Evolutionary conservation across 2,888 invertebrate genomes (phyloP).

Genomic region (Andricus curvator): DNA sequence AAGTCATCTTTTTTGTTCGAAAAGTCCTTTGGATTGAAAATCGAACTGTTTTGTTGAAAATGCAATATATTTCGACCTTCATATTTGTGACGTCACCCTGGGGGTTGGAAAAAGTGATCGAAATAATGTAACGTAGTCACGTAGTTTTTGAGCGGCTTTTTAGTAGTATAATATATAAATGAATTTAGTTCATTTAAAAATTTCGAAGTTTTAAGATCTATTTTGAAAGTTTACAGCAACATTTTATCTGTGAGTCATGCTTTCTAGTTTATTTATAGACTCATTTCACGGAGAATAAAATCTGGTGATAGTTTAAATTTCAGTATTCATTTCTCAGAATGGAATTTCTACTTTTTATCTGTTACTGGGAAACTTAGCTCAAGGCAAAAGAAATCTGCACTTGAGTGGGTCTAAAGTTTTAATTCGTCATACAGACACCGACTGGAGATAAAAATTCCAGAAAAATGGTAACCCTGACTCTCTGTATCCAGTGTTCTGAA

Average conservation of each 20-base stretch:
- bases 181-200: too few species aligned
- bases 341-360: neutral
- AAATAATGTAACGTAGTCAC: too few species aligned
- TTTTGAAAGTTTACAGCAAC: neutral
- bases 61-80: too few species aligned
- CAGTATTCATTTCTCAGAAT: neutral
- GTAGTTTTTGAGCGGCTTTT: too few species aligned
- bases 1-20: too few species aligned
- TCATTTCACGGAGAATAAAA: neutral
- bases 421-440: neutral
- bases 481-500: too few species aligned
- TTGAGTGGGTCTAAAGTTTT: neutral
- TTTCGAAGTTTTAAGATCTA: neutral
- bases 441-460: neutral
- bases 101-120: too few species aligned
- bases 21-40: too few species aligned
- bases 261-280: neutral
- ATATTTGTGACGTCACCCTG: too few species aligned
- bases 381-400: neutral
- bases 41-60: too few species aligned
- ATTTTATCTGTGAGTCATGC: neutral
- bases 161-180: too few species aligned
- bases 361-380: neutral
- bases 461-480: neutral
- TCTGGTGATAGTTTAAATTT: neutral